Conservation (phyloP, 2,113 vertebrate species). For the Willisornis vidua region DNA sequence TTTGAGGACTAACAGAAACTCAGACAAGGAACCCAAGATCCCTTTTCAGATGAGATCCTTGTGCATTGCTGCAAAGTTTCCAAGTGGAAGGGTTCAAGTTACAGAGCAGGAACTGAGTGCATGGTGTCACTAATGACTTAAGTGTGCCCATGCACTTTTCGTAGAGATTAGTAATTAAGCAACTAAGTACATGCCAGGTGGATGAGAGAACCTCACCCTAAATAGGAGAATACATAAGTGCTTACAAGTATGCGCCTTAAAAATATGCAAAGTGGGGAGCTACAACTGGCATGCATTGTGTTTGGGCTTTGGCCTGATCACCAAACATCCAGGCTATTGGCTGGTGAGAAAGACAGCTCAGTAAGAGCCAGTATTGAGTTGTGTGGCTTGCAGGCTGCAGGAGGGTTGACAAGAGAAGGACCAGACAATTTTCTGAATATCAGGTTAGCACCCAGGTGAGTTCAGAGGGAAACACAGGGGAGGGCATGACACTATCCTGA, state of each 20-base stretch:
- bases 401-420: neutral
- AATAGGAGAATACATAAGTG: neutral
- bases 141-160: neutral
- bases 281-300: neutral
- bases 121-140: neutral
- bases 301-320: neutral
- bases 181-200: neutral
- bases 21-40: neutral
- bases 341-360: neutral
- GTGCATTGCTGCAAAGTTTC: neutral
- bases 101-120: neutral
- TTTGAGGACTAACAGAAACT: neutral
- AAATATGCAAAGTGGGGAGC: neutral
- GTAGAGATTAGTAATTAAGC: neutral
- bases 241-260: neutral
- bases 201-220: neutral
- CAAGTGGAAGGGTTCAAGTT: neutral
- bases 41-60: neutral
- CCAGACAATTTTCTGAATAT: neutral
- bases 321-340: neutral
- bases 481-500: neutral
- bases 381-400: neutral
- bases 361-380: neutral
- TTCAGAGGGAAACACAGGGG: neutral
- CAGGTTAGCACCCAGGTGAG: accelerated